Evolutionary conservation across 2,113 vertebrate species (phyloP).

Genomic region (Oreochromis spilurus): DNA sequence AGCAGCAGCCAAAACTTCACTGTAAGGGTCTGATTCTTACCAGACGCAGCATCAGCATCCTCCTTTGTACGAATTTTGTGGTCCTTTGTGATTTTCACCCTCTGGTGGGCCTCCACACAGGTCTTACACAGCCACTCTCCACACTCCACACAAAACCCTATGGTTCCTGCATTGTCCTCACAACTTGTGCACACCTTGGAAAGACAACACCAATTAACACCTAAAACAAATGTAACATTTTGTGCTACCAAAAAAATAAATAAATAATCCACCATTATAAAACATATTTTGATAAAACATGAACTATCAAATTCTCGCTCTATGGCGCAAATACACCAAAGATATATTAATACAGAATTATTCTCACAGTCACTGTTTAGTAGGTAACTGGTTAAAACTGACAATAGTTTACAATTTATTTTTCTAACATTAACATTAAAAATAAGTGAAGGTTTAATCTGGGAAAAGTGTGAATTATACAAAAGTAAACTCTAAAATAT

Average conservation of each 20-base stretch:
- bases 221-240: background rate
- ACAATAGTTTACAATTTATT: background rate
- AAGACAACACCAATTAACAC: background rate
- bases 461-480: background rate
- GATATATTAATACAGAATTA: background rate
- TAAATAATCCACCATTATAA: background rate
- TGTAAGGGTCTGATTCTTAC: conserved; percentile 61
- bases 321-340: background rate
- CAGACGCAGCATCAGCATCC: conserved; percentile 80
- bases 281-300: background rate
- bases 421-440: background rate
- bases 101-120: conserved; percentile 95
- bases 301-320: background rate
- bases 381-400: background rate
- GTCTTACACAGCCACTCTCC: conserved; percentile 98
- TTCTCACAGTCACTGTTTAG: background rate
- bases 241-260: background rate
- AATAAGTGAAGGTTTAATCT: background rate
- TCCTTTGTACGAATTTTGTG: conserved; percentile 97
- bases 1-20: background rate
- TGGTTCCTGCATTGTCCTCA: conserved; percentile 93
- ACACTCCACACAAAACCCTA: conserved; percentile 95
- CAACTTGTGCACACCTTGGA: conserved; percentile 94
- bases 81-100: conserved; percentile 98
- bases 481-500: background rate